phyloP scores from a whole-genome alignment of 1,140 invertebrate genomes.

The Pseudomyrmex concolor region DNA sequence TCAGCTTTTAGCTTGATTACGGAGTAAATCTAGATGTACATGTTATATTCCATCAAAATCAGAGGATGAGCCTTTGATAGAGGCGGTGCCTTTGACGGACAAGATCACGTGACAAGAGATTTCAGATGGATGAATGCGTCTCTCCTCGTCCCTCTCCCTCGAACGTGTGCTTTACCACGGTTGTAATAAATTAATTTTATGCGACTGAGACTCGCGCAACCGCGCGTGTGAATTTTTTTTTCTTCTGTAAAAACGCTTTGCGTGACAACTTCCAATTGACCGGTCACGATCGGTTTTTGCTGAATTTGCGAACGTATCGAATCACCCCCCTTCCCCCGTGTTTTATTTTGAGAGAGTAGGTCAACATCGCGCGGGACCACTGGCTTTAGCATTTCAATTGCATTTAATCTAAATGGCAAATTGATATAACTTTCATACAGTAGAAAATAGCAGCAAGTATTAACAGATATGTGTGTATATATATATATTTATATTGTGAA shows the following conservation, averaged over 20 bases:
- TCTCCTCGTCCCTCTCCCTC: too few species aligned
- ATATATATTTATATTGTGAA: not conserved
- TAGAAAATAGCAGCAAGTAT: not conserved
- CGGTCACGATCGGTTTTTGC: slow-evolving; percentile 5
- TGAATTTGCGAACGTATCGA: slow-evolving; percentile 21
- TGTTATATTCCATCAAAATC: not conserved
- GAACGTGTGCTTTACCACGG: not conserved
- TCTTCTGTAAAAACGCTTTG: not conserved
- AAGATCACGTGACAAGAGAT: too few species aligned
- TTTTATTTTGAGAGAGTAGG: slow-evolving; percentile 50
- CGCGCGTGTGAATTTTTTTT: too few species aligned
- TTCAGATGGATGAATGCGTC: not conserved
- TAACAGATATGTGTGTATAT: not conserved
- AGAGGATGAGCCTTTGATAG: not conserved
- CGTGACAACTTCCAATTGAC: slow-evolving; percentile 6
- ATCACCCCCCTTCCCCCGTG: not conserved
- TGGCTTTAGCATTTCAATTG: slow-evolving; percentile 18
- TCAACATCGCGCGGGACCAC: not conserved
- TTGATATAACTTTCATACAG: slow-evolving; percentile 27
- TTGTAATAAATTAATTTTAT: slow-evolving; percentile 50
- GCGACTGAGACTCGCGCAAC: not conserved
- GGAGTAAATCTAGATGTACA: slow-evolving; percentile 5
- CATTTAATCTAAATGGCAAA: slow-evolving; percentile 38
- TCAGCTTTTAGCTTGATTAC: slow-evolving; percentile 46
- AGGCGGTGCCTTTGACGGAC: too few species aligned